Evolutionary conservation across 1,140 invertebrate genomes (phyloP).

Genomic region (Leptopilina clavipes): DNA sequence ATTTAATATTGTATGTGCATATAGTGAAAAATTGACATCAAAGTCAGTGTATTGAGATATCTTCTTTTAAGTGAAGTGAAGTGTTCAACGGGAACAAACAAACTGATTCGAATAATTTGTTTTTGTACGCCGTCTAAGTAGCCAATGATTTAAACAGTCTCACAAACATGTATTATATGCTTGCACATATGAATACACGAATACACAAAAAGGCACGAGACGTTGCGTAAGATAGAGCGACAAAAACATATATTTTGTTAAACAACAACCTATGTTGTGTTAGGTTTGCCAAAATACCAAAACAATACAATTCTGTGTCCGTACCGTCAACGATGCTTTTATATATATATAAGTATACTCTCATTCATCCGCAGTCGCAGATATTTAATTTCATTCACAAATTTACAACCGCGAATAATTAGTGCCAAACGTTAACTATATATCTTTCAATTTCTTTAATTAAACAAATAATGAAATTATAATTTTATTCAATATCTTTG

Average conservation of each 20-base stretch:
- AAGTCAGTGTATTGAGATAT: conserved; percentile 33
- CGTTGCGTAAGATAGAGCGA: conserved; percentile 53
- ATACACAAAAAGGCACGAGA: conserved; percentile 33
- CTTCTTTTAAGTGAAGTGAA: conserved; percentile 32
- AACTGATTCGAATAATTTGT: conserved; percentile 59
- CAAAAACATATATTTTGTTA: conserved; percentile 72
- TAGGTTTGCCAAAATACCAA: conserved; percentile 73
- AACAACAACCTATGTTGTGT: conserved; percentile 70
- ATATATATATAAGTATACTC: conserved; percentile 51
- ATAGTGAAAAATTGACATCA: conserved; percentile 25
- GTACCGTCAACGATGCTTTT: conserved; percentile 37
- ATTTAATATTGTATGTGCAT: too few species aligned
- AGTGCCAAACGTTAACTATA: neutral
- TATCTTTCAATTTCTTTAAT: neutral
- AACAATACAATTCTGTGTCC: conserved; percentile 58
- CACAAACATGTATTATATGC: conserved; percentile 32
- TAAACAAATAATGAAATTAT: too few species aligned
- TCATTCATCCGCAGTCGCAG: conserved; percentile 46
- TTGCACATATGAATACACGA: conserved; percentile 23
- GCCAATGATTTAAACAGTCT: conserved; percentile 39
- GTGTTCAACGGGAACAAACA: conserved; percentile 53
- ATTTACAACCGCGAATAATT: neutral
- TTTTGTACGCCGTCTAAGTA: conserved; percentile 59
- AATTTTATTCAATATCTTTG: neutral
- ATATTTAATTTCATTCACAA: conserved; percentile 36